Evolutionary conservation across 1,140 invertebrate genomes (phyloP).

Genomic region (Protaetia brevitarsis): DNA sequence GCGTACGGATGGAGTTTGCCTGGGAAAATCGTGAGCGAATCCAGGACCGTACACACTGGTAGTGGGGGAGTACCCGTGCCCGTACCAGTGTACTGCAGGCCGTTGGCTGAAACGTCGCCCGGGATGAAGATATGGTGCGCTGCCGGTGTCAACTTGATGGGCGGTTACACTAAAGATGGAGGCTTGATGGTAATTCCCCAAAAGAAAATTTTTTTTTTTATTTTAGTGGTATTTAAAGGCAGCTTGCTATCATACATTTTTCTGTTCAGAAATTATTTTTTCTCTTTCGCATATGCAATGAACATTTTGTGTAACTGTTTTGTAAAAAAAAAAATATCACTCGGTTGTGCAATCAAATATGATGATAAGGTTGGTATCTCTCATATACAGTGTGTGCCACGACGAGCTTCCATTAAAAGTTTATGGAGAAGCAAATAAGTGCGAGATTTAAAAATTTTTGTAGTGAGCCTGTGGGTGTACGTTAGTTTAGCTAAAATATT

Average conservation of each 20-base stretch:
- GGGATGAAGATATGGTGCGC: conserved; percentile 97
- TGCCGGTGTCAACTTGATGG: conserved; percentile 87
- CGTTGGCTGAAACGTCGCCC: conserved; percentile 88
- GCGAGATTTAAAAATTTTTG: no score
- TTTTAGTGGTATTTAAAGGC: conserved; percentile 47
- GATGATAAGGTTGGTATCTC: no score
- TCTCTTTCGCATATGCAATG: no score
- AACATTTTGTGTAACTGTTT: no score
- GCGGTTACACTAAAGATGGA: conserved; percentile 86
- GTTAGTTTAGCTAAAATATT: no score
- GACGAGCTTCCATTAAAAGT: no score
- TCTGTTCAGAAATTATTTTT: background rate
- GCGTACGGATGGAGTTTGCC: conserved; percentile 99
- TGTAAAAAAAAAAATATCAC: background rate
- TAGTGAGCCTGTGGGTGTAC: no score
- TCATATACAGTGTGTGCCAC: no score
- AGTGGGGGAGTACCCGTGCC: conserved; percentile 83
- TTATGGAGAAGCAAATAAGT: no score
- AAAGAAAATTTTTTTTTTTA: background rate
- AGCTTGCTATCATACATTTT: background rate
- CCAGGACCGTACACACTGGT: conserved; percentile 23
- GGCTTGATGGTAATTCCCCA: conserved; percentile 70
- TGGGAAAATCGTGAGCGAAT: conserved; percentile 57
- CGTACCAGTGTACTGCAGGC: conserved; percentile 78
- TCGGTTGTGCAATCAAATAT: no score